phyloP scores from a whole-genome alignment of 2,797 vertebrate genomes.

The Tadarida brasiliensis region DNA sequence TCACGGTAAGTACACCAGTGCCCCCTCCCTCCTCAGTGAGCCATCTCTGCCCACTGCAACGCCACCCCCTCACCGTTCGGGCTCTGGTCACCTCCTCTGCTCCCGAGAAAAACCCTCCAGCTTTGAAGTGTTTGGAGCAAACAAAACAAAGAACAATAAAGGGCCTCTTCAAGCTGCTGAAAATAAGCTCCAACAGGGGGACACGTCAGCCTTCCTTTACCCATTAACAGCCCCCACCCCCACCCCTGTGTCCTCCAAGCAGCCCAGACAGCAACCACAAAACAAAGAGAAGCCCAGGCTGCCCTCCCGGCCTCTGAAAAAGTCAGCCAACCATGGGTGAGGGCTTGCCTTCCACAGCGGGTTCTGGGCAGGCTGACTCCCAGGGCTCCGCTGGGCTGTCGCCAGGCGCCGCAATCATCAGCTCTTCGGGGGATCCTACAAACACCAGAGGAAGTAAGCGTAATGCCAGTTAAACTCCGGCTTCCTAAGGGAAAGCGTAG shows the following conservation, averaged over 20 bases:
- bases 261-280: background rate
- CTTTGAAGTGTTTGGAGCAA: background rate
- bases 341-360: accelerated
- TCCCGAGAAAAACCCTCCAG: background rate
- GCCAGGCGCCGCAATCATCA: accelerated
- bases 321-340: background rate
- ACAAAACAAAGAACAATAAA: background rate
- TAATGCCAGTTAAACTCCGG: background rate
- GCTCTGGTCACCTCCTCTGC: background rate
- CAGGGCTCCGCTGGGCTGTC: accelerated
- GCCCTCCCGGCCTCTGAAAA: background rate
- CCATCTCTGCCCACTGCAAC: background rate
- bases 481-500: background rate
- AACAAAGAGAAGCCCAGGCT: background rate
- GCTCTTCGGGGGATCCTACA: accelerated
- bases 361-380: accelerated
- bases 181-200: background rate
- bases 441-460: background rate
- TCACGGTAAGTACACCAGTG: background rate
- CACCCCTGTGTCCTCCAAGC: background rate
- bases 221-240: background rate
- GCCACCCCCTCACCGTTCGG: background rate
- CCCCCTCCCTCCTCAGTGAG: background rate
- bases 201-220: background rate
- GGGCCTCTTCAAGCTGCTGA: background rate